Conservation (phyloP, 2,797 vertebrate species). For the Rhodeus uyekii region DNA sequence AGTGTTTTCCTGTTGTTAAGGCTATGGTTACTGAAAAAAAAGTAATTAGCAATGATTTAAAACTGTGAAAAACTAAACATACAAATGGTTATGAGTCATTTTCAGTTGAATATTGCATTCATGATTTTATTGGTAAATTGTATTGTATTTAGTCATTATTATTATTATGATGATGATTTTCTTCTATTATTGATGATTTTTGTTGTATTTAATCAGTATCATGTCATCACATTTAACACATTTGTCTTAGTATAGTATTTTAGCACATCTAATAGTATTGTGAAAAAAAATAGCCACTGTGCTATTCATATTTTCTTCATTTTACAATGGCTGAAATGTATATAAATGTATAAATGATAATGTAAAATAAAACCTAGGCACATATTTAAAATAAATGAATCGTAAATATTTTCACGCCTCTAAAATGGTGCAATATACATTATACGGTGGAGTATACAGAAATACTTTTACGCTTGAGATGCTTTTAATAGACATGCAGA, state of each 20-base stretch:
- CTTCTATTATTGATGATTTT: too few relatives aligned
- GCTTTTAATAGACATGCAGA: not conserved
- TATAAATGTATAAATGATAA: too few relatives aligned
- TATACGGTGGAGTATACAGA: not conserved
- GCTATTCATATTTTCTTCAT: not conserved
- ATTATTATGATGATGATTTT: too few relatives aligned
- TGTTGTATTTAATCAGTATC: not conserved
- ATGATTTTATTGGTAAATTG: not conserved
- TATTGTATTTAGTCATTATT: not conserved
- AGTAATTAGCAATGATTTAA: not conserved
- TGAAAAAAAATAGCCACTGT: not conserved
- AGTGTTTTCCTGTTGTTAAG: not conserved
- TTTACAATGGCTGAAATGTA: not conserved
- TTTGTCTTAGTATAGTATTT: not conserved
- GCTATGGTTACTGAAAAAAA: not conserved
- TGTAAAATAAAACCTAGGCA: not conserved
- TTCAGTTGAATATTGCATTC: not conserved
- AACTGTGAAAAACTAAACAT: not conserved
- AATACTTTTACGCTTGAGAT: not conserved
- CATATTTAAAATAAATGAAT: not conserved
- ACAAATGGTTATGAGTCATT: not conserved
- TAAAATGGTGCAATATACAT: not conserved
- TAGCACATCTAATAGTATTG: too few relatives aligned
- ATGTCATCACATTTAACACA: not conserved
- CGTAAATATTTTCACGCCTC: not conserved